These are phyloP conservation scores for Spicauda simplicius DNA, from an alignment of 2,888 invertebrate genomes.

Conservation along the genomic window DNA sequence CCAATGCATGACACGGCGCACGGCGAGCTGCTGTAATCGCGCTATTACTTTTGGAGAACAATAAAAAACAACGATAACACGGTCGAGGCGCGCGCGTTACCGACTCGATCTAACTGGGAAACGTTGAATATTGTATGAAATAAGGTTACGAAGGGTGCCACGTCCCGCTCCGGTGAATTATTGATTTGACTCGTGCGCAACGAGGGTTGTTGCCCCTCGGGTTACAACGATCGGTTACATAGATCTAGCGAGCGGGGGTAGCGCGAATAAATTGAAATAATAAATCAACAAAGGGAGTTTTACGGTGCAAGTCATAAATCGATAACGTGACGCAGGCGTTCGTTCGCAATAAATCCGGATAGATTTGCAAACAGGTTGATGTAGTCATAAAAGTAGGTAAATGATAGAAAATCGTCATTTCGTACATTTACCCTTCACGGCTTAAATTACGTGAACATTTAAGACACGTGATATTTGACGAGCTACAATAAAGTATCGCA, in stretches of 20 bases:
- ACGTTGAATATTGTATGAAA: constrained; percentile 46
- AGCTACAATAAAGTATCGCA: background rate
- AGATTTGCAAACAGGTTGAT: constrained; percentile 25
- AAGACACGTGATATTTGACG: constrained; percentile 3
- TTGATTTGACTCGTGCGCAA: constrained; percentile 79
- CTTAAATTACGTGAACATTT: background rate
- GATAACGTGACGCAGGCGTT: constrained; percentile 50
- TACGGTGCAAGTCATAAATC: constrained; percentile 53
- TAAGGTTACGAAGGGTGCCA: constrained; percentile 49
- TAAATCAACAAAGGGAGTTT: constrained; percentile 49
- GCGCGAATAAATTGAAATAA: constrained; percentile 46
- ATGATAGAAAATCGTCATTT: constrained; percentile 21
- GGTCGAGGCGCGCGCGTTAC: constrained; percentile 53
- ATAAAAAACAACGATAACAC: constrained; percentile 78
- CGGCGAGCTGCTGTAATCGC: constrained; percentile 60
- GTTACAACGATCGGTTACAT: constrained; percentile 48
- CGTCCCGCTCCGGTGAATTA: constrained; percentile 59
- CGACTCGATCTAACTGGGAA: constrained; percentile 48
- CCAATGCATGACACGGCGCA: constrained; percentile 72
- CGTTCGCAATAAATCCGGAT: constrained; percentile 27
- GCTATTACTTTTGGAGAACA: constrained; percentile 78
- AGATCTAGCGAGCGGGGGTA: constrained; percentile 43
- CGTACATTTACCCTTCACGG: background rate
- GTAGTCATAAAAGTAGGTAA: constrained; percentile 4
- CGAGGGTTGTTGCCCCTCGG: constrained; percentile 56